phyloP scores from a whole-genome alignment of 2,888 invertebrate species.

The Fragum sueziense region DNA sequence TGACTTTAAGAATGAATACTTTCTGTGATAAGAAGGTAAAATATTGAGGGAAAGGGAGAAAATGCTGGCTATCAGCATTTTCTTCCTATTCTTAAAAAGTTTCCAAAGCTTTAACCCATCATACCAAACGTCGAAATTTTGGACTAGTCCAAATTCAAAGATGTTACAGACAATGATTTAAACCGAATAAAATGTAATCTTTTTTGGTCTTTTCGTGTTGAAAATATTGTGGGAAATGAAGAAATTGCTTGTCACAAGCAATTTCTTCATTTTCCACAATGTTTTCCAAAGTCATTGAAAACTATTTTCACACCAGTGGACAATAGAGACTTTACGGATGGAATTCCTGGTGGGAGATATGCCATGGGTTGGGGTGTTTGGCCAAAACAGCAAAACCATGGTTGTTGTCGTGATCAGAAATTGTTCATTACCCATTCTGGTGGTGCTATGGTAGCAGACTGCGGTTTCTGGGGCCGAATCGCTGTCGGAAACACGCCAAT shows the following conservation, averaged over 20 bases:
- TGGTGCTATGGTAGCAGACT: slow-evolving; percentile 85
- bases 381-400: slow-evolving; percentile 74
- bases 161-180: too few species aligned
- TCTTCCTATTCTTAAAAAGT: too few species aligned
- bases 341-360: slow-evolving; percentile 70
- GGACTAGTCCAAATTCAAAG: too few species aligned
- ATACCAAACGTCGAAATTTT: too few species aligned
- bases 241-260: background rate
- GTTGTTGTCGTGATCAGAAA: slow-evolving; percentile 73
- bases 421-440: slow-evolving; percentile 84
- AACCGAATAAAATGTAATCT: too few species aligned
- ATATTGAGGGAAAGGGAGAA: background rate
- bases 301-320: slow-evolving; percentile 82
- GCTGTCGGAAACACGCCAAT: too few species aligned
- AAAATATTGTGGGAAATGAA: too few species aligned
- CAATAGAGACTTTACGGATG: slow-evolving; percentile 64
- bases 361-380: slow-evolving; percentile 83
- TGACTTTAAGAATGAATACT: too few species aligned
- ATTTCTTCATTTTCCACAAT: background rate
- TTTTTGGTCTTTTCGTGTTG: too few species aligned
- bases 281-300: slow-evolving; percentile 79
- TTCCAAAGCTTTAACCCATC: too few species aligned
- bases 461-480: too few species aligned
- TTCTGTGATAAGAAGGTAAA: background rate
- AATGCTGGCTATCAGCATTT: background rate